These are phyloP conservation scores for Lasioglossum albipes DNA, from an alignment of 1,140 invertebrate species.

Conservation along the genomic window DNA sequence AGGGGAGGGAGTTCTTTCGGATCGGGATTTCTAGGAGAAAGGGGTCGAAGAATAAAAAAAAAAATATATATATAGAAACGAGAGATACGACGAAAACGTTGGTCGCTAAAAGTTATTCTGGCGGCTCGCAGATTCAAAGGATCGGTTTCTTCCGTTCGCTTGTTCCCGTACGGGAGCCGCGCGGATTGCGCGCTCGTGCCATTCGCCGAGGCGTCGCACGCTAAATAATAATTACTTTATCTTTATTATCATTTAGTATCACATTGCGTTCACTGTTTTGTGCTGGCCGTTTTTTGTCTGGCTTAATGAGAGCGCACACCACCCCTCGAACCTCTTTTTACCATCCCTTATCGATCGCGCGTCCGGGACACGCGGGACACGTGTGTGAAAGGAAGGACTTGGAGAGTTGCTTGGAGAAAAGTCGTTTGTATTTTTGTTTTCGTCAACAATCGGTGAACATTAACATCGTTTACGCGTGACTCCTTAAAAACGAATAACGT, in stretches of 20 bases:
- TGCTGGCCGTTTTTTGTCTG: slow-evolving; percentile 76
- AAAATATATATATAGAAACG: background rate
- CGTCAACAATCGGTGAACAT: too few species aligned
- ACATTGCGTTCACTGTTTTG: slow-evolving; percentile 79
- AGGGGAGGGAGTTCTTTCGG: slow-evolving; percentile 1
- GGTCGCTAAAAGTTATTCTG: slow-evolving; percentile 48
- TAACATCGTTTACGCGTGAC: too few species aligned
- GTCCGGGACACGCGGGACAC: too few species aligned
- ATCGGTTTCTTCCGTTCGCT: slow-evolving; percentile 7
- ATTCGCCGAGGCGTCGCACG: slow-evolving; percentile 64
- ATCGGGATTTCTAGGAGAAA: slow-evolving; percentile 16
- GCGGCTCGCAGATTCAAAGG: slow-evolving; percentile 53
- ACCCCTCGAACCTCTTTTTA: slow-evolving; percentile 58
- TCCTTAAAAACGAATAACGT: too few species aligned
- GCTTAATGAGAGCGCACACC: slow-evolving; percentile 71
- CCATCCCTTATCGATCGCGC: slow-evolving; percentile 28
- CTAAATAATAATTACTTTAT: slow-evolving; percentile 79
- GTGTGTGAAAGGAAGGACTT: background rate
- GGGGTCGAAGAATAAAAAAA: background rate
- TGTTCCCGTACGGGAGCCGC: slow-evolving; percentile 31
- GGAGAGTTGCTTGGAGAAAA: too few species aligned
- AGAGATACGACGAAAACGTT: slow-evolving; percentile 47
- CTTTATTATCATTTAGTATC: slow-evolving; percentile 81
- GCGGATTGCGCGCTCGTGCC: slow-evolving; percentile 52
- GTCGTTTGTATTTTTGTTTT: too few species aligned